Evolutionary conservation across 2,888 invertebrate species (phyloP).

Genomic region (Himalopsyche anomala): DNA sequence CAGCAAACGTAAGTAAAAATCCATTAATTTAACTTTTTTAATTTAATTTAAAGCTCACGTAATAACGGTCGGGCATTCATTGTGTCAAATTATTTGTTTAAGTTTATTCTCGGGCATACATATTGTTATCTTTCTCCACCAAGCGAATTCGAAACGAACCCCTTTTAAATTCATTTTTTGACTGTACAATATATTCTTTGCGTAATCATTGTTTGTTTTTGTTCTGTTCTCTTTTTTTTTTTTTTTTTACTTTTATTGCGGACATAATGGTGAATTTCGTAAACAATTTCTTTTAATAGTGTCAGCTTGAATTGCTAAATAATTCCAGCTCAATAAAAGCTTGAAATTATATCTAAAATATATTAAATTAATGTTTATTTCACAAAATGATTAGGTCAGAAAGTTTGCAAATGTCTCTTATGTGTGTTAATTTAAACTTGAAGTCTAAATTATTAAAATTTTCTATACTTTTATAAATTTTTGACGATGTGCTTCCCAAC

Average conservation of each 20-base stretch:
- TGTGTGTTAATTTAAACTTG: too few species aligned
- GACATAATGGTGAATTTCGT: background rate
- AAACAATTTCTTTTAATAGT: slow-evolving; percentile 31
- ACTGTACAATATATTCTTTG: background rate
- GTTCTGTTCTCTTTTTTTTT: background rate
- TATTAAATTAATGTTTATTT: too few species aligned
- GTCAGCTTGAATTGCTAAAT: background rate
- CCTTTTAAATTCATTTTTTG: slow-evolving; percentile 8
- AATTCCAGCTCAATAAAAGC: background rate
- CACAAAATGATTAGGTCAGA: too few species aligned
- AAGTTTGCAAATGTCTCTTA: too few species aligned
- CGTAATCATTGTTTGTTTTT: background rate
- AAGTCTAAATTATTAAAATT: too few species aligned
- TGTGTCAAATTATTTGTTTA: slow-evolving; percentile 16
- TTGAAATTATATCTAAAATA: background rate
- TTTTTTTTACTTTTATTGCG: background rate
- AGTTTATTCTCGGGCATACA: slow-evolving; percentile 1
- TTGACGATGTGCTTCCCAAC: too few species aligned
- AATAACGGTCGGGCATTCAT: background rate
- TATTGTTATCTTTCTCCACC: slow-evolving; percentile 2
- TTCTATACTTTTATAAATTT: too few species aligned
- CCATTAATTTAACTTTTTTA: background rate
- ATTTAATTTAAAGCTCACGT: background rate
- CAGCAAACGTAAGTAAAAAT: slow-evolving; percentile 62
- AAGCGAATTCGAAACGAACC: slow-evolving; percentile 22